phyloP scores from a whole-genome alignment of 2,888 invertebrate genomes.

The Isotomurus palustris region DNA sequence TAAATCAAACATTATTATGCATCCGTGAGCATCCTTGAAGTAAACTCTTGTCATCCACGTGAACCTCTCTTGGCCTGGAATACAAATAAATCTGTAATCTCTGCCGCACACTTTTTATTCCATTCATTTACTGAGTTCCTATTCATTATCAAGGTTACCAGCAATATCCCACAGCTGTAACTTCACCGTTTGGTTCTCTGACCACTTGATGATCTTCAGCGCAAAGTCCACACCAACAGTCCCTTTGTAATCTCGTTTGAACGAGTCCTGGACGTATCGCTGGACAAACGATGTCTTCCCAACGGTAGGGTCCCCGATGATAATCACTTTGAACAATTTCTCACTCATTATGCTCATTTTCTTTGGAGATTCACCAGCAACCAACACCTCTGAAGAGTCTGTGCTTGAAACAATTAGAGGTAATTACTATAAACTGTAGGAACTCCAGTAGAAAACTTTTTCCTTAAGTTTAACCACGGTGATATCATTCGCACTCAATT shows the following conservation, averaged over 20 bases:
- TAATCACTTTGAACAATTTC: constrained; percentile 53
- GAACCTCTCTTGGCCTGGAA: constrained; percentile 57
- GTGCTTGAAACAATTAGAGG: too few relatives aligned
- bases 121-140: too few relatives aligned
- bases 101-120: background rate
- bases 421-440: too few relatives aligned
- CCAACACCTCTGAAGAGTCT: too few relatives aligned
- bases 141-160: constrained; percentile 47
- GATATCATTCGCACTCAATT: too few relatives aligned
- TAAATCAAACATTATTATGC: constrained; percentile 57
- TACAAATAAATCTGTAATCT: constrained; percentile 14
- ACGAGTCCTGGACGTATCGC: constrained; percentile 55
- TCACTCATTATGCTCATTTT: constrained; percentile 47
- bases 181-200: constrained; percentile 55
- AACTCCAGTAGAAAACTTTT: too few relatives aligned
- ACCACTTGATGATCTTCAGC: constrained; percentile 57
- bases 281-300: constrained; percentile 59
- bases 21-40: constrained; percentile 58
- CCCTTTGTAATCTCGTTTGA: constrained; percentile 55
- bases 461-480: too few relatives aligned
- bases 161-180: constrained; percentile 60
- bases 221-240: constrained; percentile 60
- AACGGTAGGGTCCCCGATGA: constrained; percentile 53
- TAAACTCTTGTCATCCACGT: constrained; percentile 60
- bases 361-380: background rate